These are phyloP conservation scores for Euura saliciscinereae DNA, from an alignment of 1,140 invertebrate species.

Conservation along the genomic window DNA sequence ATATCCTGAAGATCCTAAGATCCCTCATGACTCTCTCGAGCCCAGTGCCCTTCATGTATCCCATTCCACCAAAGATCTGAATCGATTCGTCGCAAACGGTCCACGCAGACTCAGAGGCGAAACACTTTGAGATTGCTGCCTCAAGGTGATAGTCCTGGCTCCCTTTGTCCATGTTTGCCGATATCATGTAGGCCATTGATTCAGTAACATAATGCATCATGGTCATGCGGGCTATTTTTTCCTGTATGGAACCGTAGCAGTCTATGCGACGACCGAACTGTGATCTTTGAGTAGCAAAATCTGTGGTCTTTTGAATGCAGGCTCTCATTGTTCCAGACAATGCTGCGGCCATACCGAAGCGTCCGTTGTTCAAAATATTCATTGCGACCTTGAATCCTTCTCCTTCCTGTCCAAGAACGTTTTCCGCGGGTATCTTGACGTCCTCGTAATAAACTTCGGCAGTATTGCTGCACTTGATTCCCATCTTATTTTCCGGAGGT, in stretches of 20 bases:
- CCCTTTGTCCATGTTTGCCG: conserved; percentile 92
- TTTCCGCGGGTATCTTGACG: conserved; percentile 92
- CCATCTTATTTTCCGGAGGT: conserved; percentile 98
- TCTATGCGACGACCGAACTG: conserved; percentile 93
- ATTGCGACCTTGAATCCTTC: conserved; percentile 99
- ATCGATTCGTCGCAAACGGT: conserved; percentile 96
- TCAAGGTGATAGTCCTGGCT: conserved; percentile 88
- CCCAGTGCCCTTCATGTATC: conserved; percentile 93
- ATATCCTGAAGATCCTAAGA: conserved; percentile 97
- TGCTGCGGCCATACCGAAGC: conserved; percentile 97
- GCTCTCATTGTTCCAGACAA: conserved; percentile 91
- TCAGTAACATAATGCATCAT: conserved; percentile 95
- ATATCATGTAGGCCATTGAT: conserved; percentile 93
- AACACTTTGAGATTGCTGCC: conserved; percentile 96
- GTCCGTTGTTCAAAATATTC: conserved; percentile 98
- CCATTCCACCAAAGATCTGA: conserved; percentile 93
- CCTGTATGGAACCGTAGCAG: conserved; percentile 88
- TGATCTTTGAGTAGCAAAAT: conserved; percentile 85
- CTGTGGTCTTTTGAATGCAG: conserved; percentile 88
- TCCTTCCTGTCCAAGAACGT: conserved; percentile 92
- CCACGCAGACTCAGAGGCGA: conserved; percentile 91
- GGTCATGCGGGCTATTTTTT: conserved; percentile 93
- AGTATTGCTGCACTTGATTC: conserved; percentile 98
- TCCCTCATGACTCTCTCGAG: conserved; percentile 93
- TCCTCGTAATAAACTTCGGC: conserved; percentile 97